phyloP scores from a whole-genome alignment of 2,113 vertebrate genomes.

The Symphodus melops region DNA sequence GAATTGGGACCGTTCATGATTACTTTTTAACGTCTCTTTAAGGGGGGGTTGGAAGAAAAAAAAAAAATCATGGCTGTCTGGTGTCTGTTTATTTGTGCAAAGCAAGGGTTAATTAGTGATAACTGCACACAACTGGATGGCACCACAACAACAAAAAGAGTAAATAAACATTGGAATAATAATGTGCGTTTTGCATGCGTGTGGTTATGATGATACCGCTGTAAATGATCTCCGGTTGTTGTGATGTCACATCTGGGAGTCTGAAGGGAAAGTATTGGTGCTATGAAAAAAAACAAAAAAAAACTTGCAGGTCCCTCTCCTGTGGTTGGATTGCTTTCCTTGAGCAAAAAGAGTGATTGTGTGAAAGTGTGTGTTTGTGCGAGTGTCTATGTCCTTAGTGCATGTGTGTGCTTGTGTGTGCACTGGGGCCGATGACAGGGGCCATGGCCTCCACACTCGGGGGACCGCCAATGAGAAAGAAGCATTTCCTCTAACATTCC shows the following conservation, averaged over 20 bases:
- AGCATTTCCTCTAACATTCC: slow-evolving; percentile 86
- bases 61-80: slow-evolving; percentile 49
- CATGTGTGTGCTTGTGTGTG: slow-evolving; percentile 54
- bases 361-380: background rate
- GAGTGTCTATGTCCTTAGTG: slow-evolving; percentile 23
- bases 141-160: slow-evolving; percentile 11
- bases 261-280: slow-evolving; percentile 54
- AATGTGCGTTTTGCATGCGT: slow-evolving; percentile 4
- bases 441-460: slow-evolving; percentile 81
- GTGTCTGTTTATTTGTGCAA: slow-evolving; percentile 66
- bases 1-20: slow-evolving; percentile 72
- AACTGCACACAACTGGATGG: slow-evolving; percentile 22
- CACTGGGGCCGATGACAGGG: slow-evolving; percentile 82
- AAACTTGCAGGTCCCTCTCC: slow-evolving; percentile 77
- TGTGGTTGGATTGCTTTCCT: slow-evolving; percentile 83
- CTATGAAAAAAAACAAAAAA: too few species aligned
- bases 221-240: slow-evolving; percentile 79
- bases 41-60: slow-evolving; percentile 50
- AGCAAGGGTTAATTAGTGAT: slow-evolving; percentile 67
- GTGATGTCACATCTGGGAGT: slow-evolving; percentile 84
- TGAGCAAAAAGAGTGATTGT: slow-evolving; percentile 73
- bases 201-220: slow-evolving; percentile 59
- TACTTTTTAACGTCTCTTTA: slow-evolving; percentile 85
- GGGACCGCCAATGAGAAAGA: slow-evolving; percentile 86
- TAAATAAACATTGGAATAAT: slow-evolving; percentile 3